Base-by-base conservation (phyloP, 2,113 vertebrate genomes). In the Aegithalos caudatus region DNA sequence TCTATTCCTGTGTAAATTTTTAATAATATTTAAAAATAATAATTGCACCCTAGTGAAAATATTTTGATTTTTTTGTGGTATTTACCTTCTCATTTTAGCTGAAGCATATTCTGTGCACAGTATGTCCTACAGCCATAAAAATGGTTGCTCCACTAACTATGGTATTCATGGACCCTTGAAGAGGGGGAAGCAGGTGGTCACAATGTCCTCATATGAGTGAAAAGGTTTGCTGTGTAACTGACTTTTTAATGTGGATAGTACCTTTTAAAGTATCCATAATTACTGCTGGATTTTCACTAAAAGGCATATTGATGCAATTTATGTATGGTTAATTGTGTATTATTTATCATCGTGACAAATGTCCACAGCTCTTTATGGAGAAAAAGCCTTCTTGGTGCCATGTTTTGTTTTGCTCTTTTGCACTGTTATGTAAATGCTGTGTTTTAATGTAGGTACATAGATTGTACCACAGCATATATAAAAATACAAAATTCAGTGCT, bases 351-450 rank as follows among this genome's bases (percentile, higher is more conserved):
- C 51, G 10, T 95, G 65, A 90, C 20, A 85, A 91, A 23, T 77
- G 78, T 94, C 64, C 70, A 66, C 90, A 91, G 60, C 67, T 86
- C 38, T 86, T 80, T 65, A 45, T 74, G 44, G 72, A 87, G 67
- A 58, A 92, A 90, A 91, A 95, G 95, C 92, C 92, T 78, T 97
- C 96, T 98, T 98, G 98, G 98, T 98, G 98, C 98, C 98, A 98
- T 97, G 98, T 98, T 98, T 97, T 97, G 96, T 97, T 97, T 98
- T 96, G 57, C 86, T 81, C 25, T 88, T 88, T 58, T 74, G 47
- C 11, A 6, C 24, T 64, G 6, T 72, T 78, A 65, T 3, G 42
- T 78, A 69, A 86, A 81, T 70, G 51, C 77, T 92, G 71, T 67
- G 27, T 62, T 28, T 93, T 87, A 67, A 64, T 57, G 40, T 38